These are phyloP conservation scores for Hyppa rectilinea DNA, from an alignment of 2,888 invertebrate species.

Conservation along the genomic window DNA sequence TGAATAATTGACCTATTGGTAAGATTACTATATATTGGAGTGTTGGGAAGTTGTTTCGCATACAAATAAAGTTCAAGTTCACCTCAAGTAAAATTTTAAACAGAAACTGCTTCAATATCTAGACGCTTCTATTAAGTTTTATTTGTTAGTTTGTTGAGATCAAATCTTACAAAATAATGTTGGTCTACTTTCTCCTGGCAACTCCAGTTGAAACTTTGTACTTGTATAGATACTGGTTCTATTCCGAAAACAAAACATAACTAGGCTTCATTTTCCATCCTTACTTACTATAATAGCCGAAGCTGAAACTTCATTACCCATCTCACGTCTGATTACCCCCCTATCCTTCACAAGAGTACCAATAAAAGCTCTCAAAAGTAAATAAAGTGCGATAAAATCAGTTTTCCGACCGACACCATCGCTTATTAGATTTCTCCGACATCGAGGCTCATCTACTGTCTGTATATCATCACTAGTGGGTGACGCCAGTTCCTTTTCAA, in stretches of 20 bases:
- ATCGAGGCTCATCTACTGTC: conserved; percentile 72
- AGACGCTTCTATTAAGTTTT: neutral
- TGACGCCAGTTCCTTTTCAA: conserved; percentile 71
- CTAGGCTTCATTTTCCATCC: neutral
- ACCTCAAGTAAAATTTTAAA: neutral
- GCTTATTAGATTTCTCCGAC: conserved; percentile 75
- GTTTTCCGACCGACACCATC: conserved; percentile 69
- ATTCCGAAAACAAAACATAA: neutral
- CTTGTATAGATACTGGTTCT: too few species aligned
- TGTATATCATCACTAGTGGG: conserved; percentile 73
- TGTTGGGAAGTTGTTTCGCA: neutral
- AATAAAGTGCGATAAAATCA: conserved; percentile 72
- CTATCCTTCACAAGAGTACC: conserved; percentile 32
- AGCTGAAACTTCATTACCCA: conserved; percentile 21
- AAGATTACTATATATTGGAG: neutral
- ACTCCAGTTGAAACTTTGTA: neutral
- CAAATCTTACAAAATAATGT: neutral
- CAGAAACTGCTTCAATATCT: neutral
- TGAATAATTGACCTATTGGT: neutral
- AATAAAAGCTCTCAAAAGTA: conserved; percentile 64
- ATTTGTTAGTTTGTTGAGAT: neutral
- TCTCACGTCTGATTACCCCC: conserved; percentile 4
- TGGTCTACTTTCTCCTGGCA: neutral
- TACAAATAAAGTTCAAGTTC: neutral
- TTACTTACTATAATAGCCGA: conserved; percentile 4